Evolutionary conservation across 1,140 invertebrate species (phyloP), one percentile per base, ranked within the genome.

Genomic region (Forficula auricularia): DNA sequence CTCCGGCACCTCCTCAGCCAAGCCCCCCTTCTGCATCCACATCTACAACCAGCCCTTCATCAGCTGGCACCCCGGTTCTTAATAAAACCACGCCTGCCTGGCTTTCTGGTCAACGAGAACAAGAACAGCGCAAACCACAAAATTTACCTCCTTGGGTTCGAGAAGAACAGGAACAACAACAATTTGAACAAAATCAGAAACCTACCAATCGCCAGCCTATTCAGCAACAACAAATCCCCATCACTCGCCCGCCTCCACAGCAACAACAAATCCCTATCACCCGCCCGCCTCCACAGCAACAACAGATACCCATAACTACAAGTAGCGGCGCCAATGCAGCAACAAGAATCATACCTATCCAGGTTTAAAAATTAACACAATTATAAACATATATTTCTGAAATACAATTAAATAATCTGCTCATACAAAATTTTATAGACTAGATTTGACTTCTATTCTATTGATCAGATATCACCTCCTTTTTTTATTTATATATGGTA

Each of bases 291-390:
- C 50, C 22, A 44, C 41, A 43, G 10, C 33, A 39, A 19, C 30
- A 42, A 43, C 33, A 35, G 12, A 18, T 12, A 31, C 35, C 32
- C 18, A n/a, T n/a, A n/a, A 14, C 33, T 18, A 38, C 40, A 47
- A 10, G 8, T 22, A 43, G 1, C 50, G 39, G 31, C 47, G 46
- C 27, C 35, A 52, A 13, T 46, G 55, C 3, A 44, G 45, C 8
- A 49, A 52, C 52, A 3, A 48, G 48, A 20, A 50, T 54, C 30
- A 54, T 54, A 35, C 52, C 52, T 16, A 54, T 54, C 16, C 52
- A 54, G 46, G 52, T 52, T 38, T n/a, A n/a, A n/a, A n/a, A n/a
- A n/a, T n/a, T n/a, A n/a, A n/a, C n/a, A n/a, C n/a, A n/a, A n/a
- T n/a, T n/a, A n/a, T n/a, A n/a, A n/a, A n/a, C n/a, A n/a, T n/a